Percentiles rank a stretch among this genome's conserved stretches.
These are phyloP conservation scores for Diuraphis noxia DNA, from an alignment of 1,140 invertebrate species.

Conservation along the genomic window DNA sequence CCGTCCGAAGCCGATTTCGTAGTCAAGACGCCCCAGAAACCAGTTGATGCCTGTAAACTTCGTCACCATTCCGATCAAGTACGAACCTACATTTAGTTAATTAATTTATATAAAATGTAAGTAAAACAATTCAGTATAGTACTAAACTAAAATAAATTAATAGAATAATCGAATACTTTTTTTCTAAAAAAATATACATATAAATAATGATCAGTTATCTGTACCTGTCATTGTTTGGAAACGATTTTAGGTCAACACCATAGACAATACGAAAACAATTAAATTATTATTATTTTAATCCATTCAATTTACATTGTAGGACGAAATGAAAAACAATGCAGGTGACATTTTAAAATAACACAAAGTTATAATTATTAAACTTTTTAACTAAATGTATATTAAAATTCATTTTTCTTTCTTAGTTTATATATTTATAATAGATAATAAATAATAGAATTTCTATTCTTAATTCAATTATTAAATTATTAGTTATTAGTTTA, in stretches of 20 bases:
- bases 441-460: neutral
- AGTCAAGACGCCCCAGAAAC: constrained; percentile 43
- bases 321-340: neutral
- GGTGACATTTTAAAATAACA: neutral
- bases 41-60: neutral
- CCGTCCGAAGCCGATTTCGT: constrained; percentile 42
- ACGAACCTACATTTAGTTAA: neutral
- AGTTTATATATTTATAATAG: neutral
- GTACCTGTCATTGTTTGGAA: neutral
- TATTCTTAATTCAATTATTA: neutral
- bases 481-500: neutral
- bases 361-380: neutral
- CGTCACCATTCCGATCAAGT: constrained; percentile 60
- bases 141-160: neutral
- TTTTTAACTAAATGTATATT: neutral
- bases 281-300: neutral
- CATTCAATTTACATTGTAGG: neutral
- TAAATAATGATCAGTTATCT: neutral
- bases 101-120: too few relatives aligned
- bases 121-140: neutral
- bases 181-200: neutral
- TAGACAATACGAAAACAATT: neutral
- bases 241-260: neutral
- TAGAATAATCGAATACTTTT: neutral
- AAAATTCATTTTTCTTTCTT: neutral